Evolutionary conservation across 2,888 invertebrate genomes (phyloP).

Genomic region (Calliopum simillimum): DNA sequence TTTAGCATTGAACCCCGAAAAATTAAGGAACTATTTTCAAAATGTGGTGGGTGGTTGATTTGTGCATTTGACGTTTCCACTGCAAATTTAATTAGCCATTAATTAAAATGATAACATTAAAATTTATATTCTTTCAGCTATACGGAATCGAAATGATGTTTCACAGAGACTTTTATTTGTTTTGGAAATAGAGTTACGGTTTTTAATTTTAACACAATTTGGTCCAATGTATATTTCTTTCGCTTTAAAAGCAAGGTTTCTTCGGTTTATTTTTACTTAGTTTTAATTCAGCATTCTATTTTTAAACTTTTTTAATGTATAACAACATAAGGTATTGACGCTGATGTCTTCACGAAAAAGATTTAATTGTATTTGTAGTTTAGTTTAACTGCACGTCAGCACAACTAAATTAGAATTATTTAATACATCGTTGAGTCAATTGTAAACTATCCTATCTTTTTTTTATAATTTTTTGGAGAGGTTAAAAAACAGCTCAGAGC

Average conservation of each 20-base stretch:
- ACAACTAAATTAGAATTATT: constrained; percentile 51
- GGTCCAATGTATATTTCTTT: background rate
- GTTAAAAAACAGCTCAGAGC: too few relatives aligned
- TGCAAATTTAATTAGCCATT: background rate
- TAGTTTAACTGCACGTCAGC: constrained; percentile 58
- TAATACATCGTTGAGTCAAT: too few relatives aligned
- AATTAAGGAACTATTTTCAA: too few relatives aligned
- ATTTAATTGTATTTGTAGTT: constrained; percentile 36
- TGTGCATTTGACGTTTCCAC: background rate
- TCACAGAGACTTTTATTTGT: too few relatives aligned
- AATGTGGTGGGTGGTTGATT: too few relatives aligned
- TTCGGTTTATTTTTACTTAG: constrained; percentile 21
- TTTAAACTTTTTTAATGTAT: constrained; percentile 46
- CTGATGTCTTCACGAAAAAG: constrained; percentile 40
- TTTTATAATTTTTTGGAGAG: too few relatives aligned
- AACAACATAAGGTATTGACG: constrained; percentile 53
- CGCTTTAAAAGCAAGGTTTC: background rate
- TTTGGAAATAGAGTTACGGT: too few relatives aligned
- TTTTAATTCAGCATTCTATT: constrained; percentile 16
- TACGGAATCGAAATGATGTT: too few relatives aligned
- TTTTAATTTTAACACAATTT: too few relatives aligned
- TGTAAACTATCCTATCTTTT: too few relatives aligned
- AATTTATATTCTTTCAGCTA: background rate
- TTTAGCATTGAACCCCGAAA: too few relatives aligned
- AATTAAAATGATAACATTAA: constrained; percentile 6